Percentiles rank a stretch among this genome's conserved stretches.
These are phyloP conservation scores for Xanthia togata DNA, from an alignment of 2,888 invertebrate species.

Conservation along the genomic window DNA sequence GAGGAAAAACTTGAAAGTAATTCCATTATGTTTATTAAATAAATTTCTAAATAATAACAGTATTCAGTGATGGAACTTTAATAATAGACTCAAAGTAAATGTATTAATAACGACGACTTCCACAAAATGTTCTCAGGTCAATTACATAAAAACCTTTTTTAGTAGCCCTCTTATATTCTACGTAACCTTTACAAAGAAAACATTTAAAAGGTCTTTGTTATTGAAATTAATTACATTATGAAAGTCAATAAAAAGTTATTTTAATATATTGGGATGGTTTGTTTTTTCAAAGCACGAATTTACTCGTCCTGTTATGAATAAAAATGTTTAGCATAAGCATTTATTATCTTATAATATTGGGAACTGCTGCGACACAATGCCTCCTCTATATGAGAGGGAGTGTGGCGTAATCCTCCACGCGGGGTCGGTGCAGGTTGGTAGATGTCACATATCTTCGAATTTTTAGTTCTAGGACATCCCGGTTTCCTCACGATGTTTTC, in stretches of 20 bases:
- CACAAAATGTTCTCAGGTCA: conserved; percentile 40
- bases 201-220: conserved; percentile 50
- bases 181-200: conserved; percentile 43
- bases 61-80: conserved; percentile 52
- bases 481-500: too few relatives aligned
- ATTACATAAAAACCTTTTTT: conserved; percentile 59
- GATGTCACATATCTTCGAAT: too few relatives aligned
- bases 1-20: conserved; percentile 10
- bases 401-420: too few relatives aligned
- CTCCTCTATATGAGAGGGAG: too few relatives aligned
- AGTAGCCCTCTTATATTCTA: conserved; percentile 31
- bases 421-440: too few relatives aligned
- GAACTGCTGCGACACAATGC: too few relatives aligned
- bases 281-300: conserved; percentile 3
- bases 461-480: too few relatives aligned
- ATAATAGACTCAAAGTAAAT: conserved; percentile 52
- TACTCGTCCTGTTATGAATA: background rate
- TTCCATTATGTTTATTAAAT: conserved; percentile 38
- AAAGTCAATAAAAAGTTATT: conserved; percentile 34
- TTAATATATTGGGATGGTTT: conserved; percentile 4
- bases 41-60: conserved; percentile 26
- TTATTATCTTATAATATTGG: too few relatives aligned
- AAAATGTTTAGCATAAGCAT: too few relatives aligned
- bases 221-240: conserved; percentile 50
- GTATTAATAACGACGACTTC: conserved; percentile 58